Evolutionary conservation across 2,797 vertebrate species (phyloP).

Genomic region (Cyclopterus lumpus): DNA sequence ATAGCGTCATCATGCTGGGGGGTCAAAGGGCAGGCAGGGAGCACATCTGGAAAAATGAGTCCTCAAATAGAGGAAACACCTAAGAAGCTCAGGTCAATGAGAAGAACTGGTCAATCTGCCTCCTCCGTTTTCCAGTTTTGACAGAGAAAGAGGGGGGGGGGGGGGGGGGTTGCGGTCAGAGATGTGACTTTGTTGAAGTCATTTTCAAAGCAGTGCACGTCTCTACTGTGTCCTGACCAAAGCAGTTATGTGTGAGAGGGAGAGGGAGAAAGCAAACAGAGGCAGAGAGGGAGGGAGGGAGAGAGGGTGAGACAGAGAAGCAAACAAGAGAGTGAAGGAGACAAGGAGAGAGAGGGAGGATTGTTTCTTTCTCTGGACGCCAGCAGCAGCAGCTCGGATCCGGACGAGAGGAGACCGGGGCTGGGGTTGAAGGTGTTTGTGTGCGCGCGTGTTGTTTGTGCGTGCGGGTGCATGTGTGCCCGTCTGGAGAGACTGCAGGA

Average conservation of each 20-base stretch:
- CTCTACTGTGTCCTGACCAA: conserved; percentile 46
- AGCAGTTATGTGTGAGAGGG: conserved; percentile 41
- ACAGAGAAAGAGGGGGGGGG: conserved; percentile 13
- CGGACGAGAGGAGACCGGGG: conserved; percentile 53
- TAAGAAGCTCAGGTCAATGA: conserved; percentile 7
- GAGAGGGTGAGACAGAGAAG: conserved; percentile 5
- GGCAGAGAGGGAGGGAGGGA: neutral
- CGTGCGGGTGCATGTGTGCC: neutral
- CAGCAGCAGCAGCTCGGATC: conserved; percentile 58
- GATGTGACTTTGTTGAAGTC: conserved; percentile 42
- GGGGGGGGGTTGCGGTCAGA: conserved; percentile 13
- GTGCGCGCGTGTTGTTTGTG: neutral
- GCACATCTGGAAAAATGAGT: neutral
- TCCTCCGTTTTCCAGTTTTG: conserved; percentile 6
- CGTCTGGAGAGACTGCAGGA: conserved; percentile 57
- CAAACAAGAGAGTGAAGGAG: conserved; percentile 1
- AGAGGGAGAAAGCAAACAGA: conserved; percentile 14
- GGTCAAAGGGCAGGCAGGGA: conserved; percentile 39
- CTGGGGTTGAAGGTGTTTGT: conserved; percentile 34
- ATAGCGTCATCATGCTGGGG: neutral
- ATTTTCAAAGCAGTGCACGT: conserved; percentile 61
- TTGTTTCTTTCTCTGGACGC: conserved; percentile 41
- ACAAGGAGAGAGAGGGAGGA: conserved; percentile 11
- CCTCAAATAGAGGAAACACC: neutral
- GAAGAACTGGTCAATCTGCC: neutral